Percentiles rank a stretch among this genome's conserved stretches.
These are phyloP conservation scores for Silurus aristotelis DNA, from an alignment of 2,797 vertebrate genomes.

Conservation along the genomic window DNA sequence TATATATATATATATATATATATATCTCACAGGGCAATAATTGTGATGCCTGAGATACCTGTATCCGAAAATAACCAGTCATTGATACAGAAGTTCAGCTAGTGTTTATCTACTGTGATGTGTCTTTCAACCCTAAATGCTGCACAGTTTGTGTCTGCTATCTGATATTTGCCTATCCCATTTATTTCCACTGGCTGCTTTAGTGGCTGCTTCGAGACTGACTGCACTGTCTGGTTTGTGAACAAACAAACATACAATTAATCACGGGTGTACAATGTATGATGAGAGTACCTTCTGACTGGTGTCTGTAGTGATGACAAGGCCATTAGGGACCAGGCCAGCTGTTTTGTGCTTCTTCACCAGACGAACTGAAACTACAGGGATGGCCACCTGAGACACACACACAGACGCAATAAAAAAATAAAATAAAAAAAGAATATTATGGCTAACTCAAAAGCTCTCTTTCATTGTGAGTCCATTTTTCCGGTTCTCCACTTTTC, in stretches of 20 bases:
- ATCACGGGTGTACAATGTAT: not conserved
- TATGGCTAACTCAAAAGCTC: not conserved
- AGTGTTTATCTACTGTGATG: not conserved
- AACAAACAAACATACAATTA: not conserved
- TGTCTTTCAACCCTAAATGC: not conserved
- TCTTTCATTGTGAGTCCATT: not conserved
- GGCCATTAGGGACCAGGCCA: constrained; percentile 88
- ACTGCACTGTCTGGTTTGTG: not conserved
- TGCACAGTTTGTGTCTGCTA: not conserved
- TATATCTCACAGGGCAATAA: not conserved
- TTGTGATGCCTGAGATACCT: not conserved
- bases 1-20: too few relatives aligned
- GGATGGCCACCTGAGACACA: constrained; percentile 84
- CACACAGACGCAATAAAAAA: not conserved
- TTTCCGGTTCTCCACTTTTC: not conserved
- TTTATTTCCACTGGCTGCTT: not conserved
- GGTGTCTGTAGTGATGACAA: constrained; percentile 90
- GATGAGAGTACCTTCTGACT: constrained; percentile 62
- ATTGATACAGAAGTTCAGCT: not conserved
- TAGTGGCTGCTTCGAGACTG: not conserved
- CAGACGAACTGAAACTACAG: constrained; percentile 86
- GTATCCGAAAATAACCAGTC: not conserved
- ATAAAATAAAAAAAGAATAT: not conserved
- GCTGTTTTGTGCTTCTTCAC: constrained; percentile 96
- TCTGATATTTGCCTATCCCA: not conserved